Evolutionary conservation across 2,113 vertebrate species (phyloP).

Genomic region (Pterophyllum scalare): DNA sequence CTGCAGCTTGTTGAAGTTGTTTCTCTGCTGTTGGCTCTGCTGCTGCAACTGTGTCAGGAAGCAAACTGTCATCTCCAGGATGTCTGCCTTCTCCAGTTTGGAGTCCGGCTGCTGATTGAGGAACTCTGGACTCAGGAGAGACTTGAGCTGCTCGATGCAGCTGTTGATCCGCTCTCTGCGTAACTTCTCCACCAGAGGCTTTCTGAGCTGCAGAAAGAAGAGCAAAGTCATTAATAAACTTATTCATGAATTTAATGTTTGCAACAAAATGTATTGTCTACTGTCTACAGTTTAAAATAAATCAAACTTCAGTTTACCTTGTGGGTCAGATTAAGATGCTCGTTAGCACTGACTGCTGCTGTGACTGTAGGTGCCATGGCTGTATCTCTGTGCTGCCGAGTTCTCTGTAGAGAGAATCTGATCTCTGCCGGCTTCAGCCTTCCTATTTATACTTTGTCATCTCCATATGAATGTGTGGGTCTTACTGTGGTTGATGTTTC

Average conservation of each 20-base stretch:
- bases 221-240: background rate
- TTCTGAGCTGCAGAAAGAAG: slow-evolving; percentile 15
- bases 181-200: slow-evolving; percentile 38
- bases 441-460: slow-evolving; percentile 73
- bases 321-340: slow-evolving; percentile 48
- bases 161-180: slow-evolving; percentile 28
- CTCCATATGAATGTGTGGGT: slow-evolving; percentile 77
- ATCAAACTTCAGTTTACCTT: background rate
- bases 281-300: slow-evolving; percentile 20
- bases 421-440: background rate
- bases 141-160: slow-evolving; percentile 4
- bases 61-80: slow-evolving; percentile 69
- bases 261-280: background rate
- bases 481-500: slow-evolving; percentile 62
- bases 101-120: too few species aligned
- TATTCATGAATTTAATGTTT: background rate
- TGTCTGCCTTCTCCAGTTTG: slow-evolving; percentile 39
- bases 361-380: slow-evolving; percentile 57
- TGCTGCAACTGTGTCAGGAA: slow-evolving; percentile 45
- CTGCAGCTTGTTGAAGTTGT: slow-evolving; percentile 40
- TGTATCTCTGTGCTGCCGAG: slow-evolving; percentile 62
- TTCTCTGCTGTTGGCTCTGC: slow-evolving; percentile 25
- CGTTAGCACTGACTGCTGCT: slow-evolving; percentile 44
- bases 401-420: background rate
- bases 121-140: background rate